These are phyloP conservation scores for Mythimna impura DNA, from an alignment of 2,888 invertebrate species.

Conservation along the genomic window DNA sequence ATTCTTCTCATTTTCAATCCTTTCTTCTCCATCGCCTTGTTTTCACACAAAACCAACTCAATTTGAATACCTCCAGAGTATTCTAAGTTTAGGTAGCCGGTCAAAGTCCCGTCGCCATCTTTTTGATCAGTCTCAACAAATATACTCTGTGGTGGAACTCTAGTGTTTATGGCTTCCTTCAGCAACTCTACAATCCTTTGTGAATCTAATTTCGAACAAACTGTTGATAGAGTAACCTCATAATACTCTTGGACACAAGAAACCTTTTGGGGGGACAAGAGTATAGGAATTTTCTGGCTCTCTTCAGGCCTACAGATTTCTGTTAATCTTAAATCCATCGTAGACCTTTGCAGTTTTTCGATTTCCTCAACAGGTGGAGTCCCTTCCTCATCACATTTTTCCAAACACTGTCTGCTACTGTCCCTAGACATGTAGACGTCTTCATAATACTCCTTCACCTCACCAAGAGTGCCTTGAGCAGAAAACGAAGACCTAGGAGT, in stretches of 20 bases:
- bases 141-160: conserved; percentile 92
- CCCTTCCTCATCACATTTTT: conserved; percentile 79
- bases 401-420: conserved; percentile 75
- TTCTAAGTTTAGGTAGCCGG: conserved; percentile 92
- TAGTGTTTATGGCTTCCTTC: conserved; percentile 94
- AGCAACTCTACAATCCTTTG: conserved; percentile 95
- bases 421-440: conserved; percentile 85
- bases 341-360: conserved; percentile 84
- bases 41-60: conserved; percentile 94
- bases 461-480: conserved; percentile 84
- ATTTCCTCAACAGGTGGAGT: conserved; percentile 77
- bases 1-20: conserved; percentile 96
- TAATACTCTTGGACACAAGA: conserved; percentile 88
- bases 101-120: conserved; percentile 78
- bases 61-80: conserved; percentile 96
- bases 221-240: conserved; percentile 94
- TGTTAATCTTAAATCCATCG: conserved; percentile 84
- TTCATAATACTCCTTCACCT: conserved; percentile 85
- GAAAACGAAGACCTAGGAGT: conserved; percentile 87
- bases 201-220: conserved; percentile 94
- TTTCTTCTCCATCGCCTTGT: conserved; percentile 93
- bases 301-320: conserved; percentile 83
- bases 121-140: conserved; percentile 85
- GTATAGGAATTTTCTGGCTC: conserved; percentile 78
- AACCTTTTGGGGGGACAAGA: conserved; percentile 84